Conservation (phyloP, 2,888 invertebrate genomes). For the Drosophila lutescens region DNA sequence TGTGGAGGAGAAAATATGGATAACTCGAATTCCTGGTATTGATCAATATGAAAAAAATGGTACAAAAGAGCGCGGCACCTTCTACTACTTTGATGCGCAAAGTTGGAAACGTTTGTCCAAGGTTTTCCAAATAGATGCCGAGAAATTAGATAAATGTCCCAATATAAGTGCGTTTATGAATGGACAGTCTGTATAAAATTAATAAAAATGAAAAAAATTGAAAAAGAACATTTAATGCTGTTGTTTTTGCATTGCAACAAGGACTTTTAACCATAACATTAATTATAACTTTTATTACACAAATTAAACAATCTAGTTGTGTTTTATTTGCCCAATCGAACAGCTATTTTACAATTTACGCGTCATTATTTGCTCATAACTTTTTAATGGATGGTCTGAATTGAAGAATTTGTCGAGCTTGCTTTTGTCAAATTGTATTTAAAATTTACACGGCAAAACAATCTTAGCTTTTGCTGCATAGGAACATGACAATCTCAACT, state of each 20-base stretch:
- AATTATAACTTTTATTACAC: slow-evolving; percentile 19
- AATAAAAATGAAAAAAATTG: slow-evolving; percentile 83
- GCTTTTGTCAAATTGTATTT: too few species aligned
- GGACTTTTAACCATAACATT: neutral
- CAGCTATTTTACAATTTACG: too few species aligned
- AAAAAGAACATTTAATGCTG: slow-evolving; percentile 60
- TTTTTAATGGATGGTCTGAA: too few species aligned
- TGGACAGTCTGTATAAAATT: slow-evolving; percentile 85
- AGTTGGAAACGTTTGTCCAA: slow-evolving; percentile 99
- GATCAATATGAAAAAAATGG: slow-evolving; percentile 96
- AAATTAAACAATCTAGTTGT: neutral
- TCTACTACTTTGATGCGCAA: slow-evolving; percentile 99
- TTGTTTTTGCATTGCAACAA: slow-evolving; percentile 5
- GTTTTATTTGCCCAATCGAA: neutral
- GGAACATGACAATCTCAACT: too few species aligned
- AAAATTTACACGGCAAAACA: too few species aligned
- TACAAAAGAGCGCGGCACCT: slow-evolving; percentile 98
- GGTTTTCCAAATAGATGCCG: slow-evolving; percentile 99
- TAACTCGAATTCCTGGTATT: slow-evolving; percentile 98
- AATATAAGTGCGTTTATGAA: slow-evolving; percentile 85
- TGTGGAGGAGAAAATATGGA: slow-evolving; percentile 99
- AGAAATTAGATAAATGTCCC: slow-evolving; percentile 94
- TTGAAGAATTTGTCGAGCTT: too few species aligned
- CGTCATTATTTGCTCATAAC: too few species aligned
- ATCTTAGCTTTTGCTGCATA: too few species aligned